Base-by-base conservation (phyloP, 2,797 vertebrate species). In the Emydoidea blandingii region DNA sequence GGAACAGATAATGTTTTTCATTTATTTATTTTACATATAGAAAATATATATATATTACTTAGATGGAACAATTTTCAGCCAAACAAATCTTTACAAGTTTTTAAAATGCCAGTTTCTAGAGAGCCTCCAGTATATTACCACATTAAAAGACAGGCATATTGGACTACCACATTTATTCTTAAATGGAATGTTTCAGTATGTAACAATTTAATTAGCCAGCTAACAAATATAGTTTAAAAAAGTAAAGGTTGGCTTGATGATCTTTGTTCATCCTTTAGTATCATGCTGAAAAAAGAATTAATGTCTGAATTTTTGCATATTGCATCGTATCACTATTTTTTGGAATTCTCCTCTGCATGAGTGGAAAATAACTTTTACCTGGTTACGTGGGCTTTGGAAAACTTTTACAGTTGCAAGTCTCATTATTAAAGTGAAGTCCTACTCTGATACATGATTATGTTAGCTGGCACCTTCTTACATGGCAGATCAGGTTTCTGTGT, bases 81-180 rank as follows among this genome's bases (percentile, higher is more conserved):
- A 94, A 92, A 16, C 4, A 86, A 52, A 31, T 31, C 78, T 52
- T 86, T 89, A 78, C 4, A 91, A 84, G 74, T 6, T 94, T 96
- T 94, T 93, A 81, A 95, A 95, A 84, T 81, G n/a, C 6, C 74
- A 72, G 18, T 93, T 96, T 95, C 92, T 15, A 50, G 78, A 89
- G 79, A 96, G 86, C 56, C 47, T 94, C 8, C 53, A 47, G 54
- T 86, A 83, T 81, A 90, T 44, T 78, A 52, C 11, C 16, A 3
- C 47, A 27, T 56, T 93, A 62, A 96, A 92, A 94, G 81, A 79
- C 85, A 93, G 53, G 47, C 25, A 95, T 54, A 91, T 49, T 84
- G 34, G 57, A 31, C 29, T 82, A 25, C 21, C 23, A 44, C 91
- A 56, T 84, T 31, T 95, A 88, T 74, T 92, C 57, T 25, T 87